Evolutionary conservation across 2,113 vertebrate genomes (phyloP).

Genomic region (Holacanthus passer): DNA sequence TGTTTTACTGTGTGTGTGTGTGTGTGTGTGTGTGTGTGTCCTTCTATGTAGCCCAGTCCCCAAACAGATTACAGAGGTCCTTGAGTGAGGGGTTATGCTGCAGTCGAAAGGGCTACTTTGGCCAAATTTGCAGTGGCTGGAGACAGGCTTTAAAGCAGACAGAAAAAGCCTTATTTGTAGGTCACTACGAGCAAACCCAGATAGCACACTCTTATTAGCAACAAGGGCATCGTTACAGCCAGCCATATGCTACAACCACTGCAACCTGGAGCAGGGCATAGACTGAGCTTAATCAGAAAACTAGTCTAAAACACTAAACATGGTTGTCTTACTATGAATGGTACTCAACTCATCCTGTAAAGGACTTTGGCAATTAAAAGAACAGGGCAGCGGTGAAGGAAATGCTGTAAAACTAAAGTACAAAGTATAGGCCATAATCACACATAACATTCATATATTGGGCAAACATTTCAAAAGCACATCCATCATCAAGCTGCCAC

Average conservation of each 20-base stretch:
- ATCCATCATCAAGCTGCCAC: not conserved
- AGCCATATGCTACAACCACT: slow-evolving; percentile 49
- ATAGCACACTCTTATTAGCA: slow-evolving; percentile 49
- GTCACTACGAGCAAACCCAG: slow-evolving; percentile 41
- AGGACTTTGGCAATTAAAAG: too few relatives aligned
- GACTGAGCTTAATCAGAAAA: slow-evolving; percentile 1
- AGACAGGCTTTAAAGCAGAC: slow-evolving; percentile 56
- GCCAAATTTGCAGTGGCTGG: slow-evolving; percentile 53
- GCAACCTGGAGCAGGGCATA: slow-evolving; percentile 33
- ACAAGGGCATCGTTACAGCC: slow-evolving; percentile 38
- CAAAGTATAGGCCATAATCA: not conserved
- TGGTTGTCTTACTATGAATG: not conserved
- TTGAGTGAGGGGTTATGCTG: slow-evolving; percentile 46
- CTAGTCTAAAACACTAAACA: slow-evolving; percentile 15
- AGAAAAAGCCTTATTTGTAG: slow-evolving; percentile 59
- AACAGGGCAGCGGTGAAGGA: not conserved
- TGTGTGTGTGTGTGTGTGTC: slow-evolving; percentile 22
- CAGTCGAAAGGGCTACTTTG: slow-evolving; percentile 46
- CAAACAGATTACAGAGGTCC: slow-evolving; percentile 73
- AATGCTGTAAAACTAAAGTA: not conserved
- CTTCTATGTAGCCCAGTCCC: slow-evolving; percentile 37
- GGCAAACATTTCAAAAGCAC: not conserved
- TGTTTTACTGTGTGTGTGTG: slow-evolving; percentile 35
- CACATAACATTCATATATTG: too few relatives aligned
- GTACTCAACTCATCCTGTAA: not conserved